A percentile compares a stretch with the other conserved stretches of the same genome.
Conservation (phyloP, 2,888 invertebrate species). For the Calliopum simillimum region DNA sequence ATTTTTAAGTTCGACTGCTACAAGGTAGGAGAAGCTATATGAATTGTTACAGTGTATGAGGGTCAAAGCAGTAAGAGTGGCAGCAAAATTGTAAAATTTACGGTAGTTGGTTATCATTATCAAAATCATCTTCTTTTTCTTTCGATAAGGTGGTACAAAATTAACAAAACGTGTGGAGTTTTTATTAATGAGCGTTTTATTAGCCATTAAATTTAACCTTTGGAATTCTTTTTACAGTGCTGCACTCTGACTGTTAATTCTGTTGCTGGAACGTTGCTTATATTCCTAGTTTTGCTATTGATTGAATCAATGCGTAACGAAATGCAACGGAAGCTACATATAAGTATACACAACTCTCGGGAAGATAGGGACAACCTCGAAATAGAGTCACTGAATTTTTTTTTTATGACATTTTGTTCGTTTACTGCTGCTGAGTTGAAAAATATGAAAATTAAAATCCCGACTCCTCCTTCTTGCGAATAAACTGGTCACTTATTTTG, state of each 20-base stretch:
- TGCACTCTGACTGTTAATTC: not conserved
- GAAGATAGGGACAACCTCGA: too few species aligned
- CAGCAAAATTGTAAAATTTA: not conserved
- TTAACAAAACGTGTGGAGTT: slow-evolving; percentile 9
- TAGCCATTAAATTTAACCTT: not conserved
- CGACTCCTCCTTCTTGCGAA: too few species aligned
- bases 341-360: not conserved
- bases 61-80: not conserved
- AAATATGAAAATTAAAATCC: too few species aligned
- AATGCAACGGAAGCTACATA: slow-evolving; percentile 13
- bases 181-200: slow-evolving; percentile 1
- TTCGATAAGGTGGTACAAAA: not conserved
- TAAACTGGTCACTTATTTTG: too few species aligned
- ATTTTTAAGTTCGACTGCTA: not conserved
- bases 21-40: not conserved
- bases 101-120: not conserved
- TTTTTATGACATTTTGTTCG: too few species aligned
- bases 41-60: slow-evolving; percentile 2
- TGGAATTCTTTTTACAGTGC: too few species aligned
- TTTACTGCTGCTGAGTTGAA: too few species aligned
- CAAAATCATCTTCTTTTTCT: too few species aligned
- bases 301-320: slow-evolving; percentile 11
- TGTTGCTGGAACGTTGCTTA: not conserved
- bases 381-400: too few species aligned
- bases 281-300: not conserved